Conservation (phyloP, 1,140 invertebrate genomes). For the Aphaenogaster ashmeadi region DNA sequence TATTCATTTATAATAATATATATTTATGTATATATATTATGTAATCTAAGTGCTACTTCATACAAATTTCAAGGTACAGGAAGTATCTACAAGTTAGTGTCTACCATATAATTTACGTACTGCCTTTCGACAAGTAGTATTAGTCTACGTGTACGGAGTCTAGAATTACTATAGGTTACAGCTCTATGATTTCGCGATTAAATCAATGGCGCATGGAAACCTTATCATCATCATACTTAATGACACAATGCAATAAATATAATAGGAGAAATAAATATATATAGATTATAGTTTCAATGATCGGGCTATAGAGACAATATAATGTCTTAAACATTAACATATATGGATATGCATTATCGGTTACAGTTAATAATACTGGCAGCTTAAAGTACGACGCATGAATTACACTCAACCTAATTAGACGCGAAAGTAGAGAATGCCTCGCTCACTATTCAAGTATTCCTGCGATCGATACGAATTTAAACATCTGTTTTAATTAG, state of each 20-base stretch:
- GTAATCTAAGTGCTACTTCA: constrained; percentile 77
- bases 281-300: constrained; percentile 78
- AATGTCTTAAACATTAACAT: constrained; percentile 79
- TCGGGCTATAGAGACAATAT: constrained; percentile 71
- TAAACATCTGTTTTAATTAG: constrained; percentile 5
- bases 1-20: constrained; percentile 71
- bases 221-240: constrained; percentile 67
- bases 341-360: constrained; percentile 83
- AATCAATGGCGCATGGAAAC: constrained; percentile 75
- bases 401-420: constrained; percentile 70
- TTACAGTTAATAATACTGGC: constrained; percentile 86
- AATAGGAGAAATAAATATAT: constrained; percentile 77
- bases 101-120: constrained; percentile 74
- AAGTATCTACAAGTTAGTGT: constrained; percentile 83
- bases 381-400: constrained; percentile 81
- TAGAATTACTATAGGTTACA: constrained; percentile 75
- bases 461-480: background rate
- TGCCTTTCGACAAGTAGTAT: constrained; percentile 54
- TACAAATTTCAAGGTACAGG: constrained; percentile 85
- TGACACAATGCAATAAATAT: constrained; percentile 76
- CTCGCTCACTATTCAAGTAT: constrained; percentile 31
- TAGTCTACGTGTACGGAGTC: constrained; percentile 67
- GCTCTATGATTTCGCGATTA: constrained; percentile 75
- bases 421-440: constrained; percentile 66
- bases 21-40: constrained; percentile 66